phyloP scores from a whole-genome alignment of 1,140 invertebrate genomes.

The Drosophila punjabiensis region DNA sequence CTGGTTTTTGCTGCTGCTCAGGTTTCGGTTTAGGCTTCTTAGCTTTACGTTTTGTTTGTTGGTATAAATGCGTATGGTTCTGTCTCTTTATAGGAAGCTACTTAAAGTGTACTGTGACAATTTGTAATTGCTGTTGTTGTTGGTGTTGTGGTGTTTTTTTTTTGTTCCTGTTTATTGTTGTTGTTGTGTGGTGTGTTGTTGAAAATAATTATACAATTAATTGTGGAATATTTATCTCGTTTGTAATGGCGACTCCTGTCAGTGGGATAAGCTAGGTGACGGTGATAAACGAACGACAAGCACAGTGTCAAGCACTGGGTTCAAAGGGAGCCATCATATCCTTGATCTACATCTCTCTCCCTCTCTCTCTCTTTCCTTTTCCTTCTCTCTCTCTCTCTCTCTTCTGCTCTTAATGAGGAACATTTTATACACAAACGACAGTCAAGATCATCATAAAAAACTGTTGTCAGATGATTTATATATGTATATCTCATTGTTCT shows the following conservation, averaged over 20 bases:
- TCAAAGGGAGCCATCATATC: conserved; percentile 11
- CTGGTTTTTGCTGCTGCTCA: conserved; percentile 12
- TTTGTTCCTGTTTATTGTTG: conserved; percentile 3
- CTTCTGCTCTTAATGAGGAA: neutral
- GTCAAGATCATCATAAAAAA: conserved; percentile 40
- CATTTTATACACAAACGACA: conserved; percentile 38
- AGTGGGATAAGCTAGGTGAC: conserved; percentile 12
- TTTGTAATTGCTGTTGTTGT: conserved; percentile 21
- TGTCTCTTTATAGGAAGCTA: conserved; percentile 43
- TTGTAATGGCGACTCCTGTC: conserved; percentile 25
- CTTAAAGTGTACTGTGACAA: conserved; percentile 39
- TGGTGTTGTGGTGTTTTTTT: too few species aligned
- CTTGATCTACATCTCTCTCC: neutral
- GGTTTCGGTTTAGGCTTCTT: conserved; percentile 6
- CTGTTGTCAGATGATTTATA: conserved; percentile 28
- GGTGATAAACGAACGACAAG: conserved; percentile 23
- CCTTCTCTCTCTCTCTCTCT: neutral
- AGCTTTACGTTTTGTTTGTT: conserved; percentile 12
- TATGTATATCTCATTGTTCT: conserved; percentile 25
- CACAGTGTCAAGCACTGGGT: conserved; percentile 21
- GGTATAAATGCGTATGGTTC: conserved; percentile 43
- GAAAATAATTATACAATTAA: conserved; percentile 17
- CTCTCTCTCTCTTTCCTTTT: neutral
- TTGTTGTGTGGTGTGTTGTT: conserved; percentile 10
- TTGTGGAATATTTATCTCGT: conserved; percentile 36